Percentiles rank a stretch among this genome's conserved stretches.
Conservation (phyloP, 2,113 vertebrate species). For the Sialia sialis region DNA sequence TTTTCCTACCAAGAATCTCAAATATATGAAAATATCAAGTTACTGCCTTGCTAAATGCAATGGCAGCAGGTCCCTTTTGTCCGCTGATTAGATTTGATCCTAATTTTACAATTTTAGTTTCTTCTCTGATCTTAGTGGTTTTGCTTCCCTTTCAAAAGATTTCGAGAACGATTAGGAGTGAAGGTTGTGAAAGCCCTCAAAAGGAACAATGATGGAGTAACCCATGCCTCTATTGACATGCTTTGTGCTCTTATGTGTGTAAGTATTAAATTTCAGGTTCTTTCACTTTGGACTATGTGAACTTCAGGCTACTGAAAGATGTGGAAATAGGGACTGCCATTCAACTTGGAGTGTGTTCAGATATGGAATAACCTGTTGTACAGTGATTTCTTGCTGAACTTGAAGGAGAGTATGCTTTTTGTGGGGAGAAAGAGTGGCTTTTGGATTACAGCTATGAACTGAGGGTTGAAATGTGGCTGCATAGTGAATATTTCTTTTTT, state of each 20-base stretch:
- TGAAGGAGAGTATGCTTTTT: not conserved
- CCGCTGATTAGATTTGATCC: not conserved
- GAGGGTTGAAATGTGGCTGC: not conserved
- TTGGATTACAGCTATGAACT: not conserved
- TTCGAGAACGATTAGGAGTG: slow-evolving; percentile 93
- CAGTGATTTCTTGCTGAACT: not conserved
- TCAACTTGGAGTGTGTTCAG: not conserved
- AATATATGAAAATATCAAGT: not conserved
- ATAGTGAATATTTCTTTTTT: not conserved
- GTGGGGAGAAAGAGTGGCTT: not conserved
- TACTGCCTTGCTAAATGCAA: not conserved
- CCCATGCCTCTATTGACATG: slow-evolving; percentile 96
- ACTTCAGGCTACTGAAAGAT: not conserved
- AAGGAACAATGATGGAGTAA: slow-evolving; percentile 92
- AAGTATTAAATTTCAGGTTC: slow-evolving; percentile 69
- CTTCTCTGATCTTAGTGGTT: not conserved
- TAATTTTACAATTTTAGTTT: not conserved
- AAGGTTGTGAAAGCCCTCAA: slow-evolving; percentile 98
- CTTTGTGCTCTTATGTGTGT: slow-evolving; percentile 99
- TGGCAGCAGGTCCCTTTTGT: not conserved
- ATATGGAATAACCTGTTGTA: not conserved
- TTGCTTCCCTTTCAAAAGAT: slow-evolving; percentile 74
- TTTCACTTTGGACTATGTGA: not conserved
- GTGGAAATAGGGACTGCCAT: not conserved
- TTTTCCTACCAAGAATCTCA: not conserved